Evolutionary conservation across 92 coral and sea anemone genomes (phyloP).

Genomic region (Heteractis magnifica): DNA sequence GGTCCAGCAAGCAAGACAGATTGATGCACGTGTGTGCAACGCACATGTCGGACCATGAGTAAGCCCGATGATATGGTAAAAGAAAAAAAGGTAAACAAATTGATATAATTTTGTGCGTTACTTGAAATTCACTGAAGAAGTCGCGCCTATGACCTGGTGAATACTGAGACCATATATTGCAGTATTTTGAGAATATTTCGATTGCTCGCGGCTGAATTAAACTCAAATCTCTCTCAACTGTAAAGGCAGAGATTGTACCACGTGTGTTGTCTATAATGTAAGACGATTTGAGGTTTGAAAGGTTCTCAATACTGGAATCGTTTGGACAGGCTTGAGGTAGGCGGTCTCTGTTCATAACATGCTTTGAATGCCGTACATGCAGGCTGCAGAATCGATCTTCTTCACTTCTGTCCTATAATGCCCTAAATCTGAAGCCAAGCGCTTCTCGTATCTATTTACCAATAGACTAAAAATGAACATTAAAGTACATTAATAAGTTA

Average conservation of each 20-base stretch:
- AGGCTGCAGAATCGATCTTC: background rate
- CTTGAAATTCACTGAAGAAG: background rate
- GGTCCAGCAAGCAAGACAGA: constrained; percentile 8
- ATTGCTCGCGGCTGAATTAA: background rate
- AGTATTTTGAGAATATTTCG: background rate
- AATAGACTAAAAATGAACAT: background rate
- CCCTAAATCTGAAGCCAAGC: background rate
- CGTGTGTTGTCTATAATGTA: constrained; percentile 15
- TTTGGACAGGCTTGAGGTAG: constrained; percentile 23
- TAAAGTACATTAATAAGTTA: background rate
- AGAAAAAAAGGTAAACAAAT: constrained; percentile 20
- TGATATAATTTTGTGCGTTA: background rate
- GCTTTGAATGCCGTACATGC: constrained; percentile 17
- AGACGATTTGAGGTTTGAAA: constrained; percentile 18
- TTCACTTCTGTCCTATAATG: background rate
- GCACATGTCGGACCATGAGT: background rate
- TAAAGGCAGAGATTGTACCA: constrained; percentile 3
- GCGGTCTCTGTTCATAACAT: constrained; percentile 11
- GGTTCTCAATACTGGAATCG: constrained; percentile 16
- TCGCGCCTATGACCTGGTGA: background rate
- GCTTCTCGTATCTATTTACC: background rate
- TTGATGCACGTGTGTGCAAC: constrained; percentile 6
- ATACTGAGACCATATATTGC: background rate
- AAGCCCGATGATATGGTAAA: background rate
- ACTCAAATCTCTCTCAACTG: background rate